These are phyloP conservation scores for Brachypalpus laphriformis DNA, from an alignment of 2,888 invertebrate genomes.

Conservation along the genomic window DNA sequence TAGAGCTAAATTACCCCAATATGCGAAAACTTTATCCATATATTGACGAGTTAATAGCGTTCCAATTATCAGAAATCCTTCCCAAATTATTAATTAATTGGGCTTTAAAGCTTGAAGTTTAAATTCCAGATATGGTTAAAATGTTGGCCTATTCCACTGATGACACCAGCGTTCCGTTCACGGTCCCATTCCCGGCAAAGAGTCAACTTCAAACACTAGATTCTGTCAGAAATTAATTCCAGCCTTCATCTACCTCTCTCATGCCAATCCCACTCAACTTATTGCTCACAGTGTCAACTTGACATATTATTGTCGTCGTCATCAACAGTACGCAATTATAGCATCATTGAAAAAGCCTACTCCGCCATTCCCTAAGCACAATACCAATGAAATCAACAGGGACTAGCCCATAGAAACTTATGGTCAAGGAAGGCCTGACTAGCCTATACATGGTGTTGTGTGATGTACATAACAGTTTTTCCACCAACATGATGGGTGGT, in stretches of 20 bases:
- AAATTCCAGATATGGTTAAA: too few relatives aligned
- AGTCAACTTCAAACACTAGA: background rate
- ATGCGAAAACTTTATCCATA: too few relatives aligned
- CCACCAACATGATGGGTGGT: background rate
- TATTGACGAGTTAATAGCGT: too few relatives aligned
- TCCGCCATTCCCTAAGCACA: constrained; percentile 10
- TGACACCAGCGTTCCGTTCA: too few relatives aligned
- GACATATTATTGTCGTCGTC: constrained; percentile 47
- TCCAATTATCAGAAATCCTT: too few relatives aligned
- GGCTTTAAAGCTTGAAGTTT: too few relatives aligned
- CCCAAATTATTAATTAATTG: too few relatives aligned
- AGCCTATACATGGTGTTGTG: background rate
- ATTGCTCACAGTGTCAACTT: constrained; percentile 26
- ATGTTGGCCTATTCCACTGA: too few relatives aligned
- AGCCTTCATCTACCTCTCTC: background rate
- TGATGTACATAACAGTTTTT: constrained; percentile 4
- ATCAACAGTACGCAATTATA: constrained; percentile 54
- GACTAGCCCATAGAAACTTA: constrained; percentile 45
- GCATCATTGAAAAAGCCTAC: constrained; percentile 44
- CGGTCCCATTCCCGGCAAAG: too few relatives aligned
- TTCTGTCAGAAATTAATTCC: constrained; percentile 6
- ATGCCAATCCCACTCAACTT: background rate
- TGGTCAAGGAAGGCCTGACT: constrained; percentile 16
- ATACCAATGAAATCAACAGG: constrained; percentile 13
- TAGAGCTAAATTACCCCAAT: too few relatives aligned